Base-by-base conservation (phyloP, 2,888 invertebrate genomes). In the Chironomus tentans region DNA sequence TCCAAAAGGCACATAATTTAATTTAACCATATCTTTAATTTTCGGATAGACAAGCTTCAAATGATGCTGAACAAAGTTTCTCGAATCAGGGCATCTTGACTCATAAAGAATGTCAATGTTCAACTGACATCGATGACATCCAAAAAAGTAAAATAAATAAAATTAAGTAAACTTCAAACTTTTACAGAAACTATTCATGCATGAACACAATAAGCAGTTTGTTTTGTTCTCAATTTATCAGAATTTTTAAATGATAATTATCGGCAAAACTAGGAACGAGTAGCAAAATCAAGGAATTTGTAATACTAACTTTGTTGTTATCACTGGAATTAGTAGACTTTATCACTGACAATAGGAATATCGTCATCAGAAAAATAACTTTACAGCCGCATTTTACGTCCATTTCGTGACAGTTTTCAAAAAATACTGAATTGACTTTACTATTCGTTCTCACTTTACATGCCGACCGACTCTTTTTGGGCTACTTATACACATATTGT, bases 41-140 rank as follows among this genome's bases (percentile, higher is more conserved):
- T 46, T 72, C 7, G 72, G 62, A 21, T 72, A 72, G 6, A 15
- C 46, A 2, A 21, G 24, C 24, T 22, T 28, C 1, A 72, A 21
- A 13, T 72, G 72, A 1, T 24, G 13, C 13, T 62, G 28, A 10
- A 72, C 46, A 21, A 72, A 72, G 12, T 18, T 61, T 10, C 18
- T 22, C 15, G 72, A 72, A 62, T 72, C 72, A 4, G 72, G 72
- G 62, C 72, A 72, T 21, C 72, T 61, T 50, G 50, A 50, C 28
- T 72, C 72, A 38, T 72, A 72, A 21, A 61, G 46, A 21, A 72
- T 13, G 46, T 72, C 72, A 21, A 72, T 46, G 4, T 62, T 61
- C 21, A 72, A n/a, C 72, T 72, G 15, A 21, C 12, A 50, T 56
- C 12, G 4, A 15, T 2, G 21, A 18, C n/a, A n/a, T n/a, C n/a